A percentile compares a stretch with the other conserved stretches of the same genome.
Evolutionary conservation across 2,888 invertebrate species (phyloP).

Genomic region (Tetropium fuscum): DNA sequence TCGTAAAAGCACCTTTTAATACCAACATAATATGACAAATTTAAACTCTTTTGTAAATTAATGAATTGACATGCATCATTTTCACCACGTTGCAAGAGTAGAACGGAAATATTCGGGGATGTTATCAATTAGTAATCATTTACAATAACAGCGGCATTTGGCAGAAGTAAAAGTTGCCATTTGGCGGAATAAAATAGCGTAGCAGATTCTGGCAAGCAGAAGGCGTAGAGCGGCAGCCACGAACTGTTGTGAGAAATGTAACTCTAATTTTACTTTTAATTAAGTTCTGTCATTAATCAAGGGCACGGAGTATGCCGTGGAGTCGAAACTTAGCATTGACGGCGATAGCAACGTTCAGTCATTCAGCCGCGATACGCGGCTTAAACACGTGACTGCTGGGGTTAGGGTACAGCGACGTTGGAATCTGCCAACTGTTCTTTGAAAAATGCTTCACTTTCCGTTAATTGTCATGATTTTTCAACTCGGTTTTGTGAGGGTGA

Average conservation of each 20-base stretch:
- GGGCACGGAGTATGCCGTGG: conserved; percentile 48
- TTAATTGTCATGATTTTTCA: conserved; percentile 52
- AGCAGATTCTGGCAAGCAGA: conserved; percentile 14
- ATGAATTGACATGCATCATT: too few species aligned
- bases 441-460: conserved; percentile 47
- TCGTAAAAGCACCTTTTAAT: too few species aligned
- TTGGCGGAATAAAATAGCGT: conserved; percentile 9
- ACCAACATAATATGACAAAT: too few species aligned
- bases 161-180: conserved; percentile 41
- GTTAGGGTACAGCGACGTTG: conserved; percentile 32
- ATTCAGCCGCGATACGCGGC: conserved; percentile 31
- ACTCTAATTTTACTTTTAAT: conserved; percentile 68
- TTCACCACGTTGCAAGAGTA: too few species aligned
- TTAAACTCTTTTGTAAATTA: too few species aligned
- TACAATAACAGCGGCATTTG: conserved; percentile 8
- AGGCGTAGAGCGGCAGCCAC: conserved; percentile 13
- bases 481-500: conserved; percentile 7
- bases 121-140: conserved; percentile 24
- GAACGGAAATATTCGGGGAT: too few species aligned
- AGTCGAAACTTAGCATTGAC: conserved; percentile 32
- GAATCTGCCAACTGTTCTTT: conserved; percentile 46
- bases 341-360: conserved; percentile 38
- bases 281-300: conserved; percentile 69
- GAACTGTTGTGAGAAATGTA: conserved; percentile 58
- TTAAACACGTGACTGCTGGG: conserved; percentile 15